Conservation (phyloP, 2,113 vertebrate genomes). For the Zosterops hypoxanthus region DNA sequence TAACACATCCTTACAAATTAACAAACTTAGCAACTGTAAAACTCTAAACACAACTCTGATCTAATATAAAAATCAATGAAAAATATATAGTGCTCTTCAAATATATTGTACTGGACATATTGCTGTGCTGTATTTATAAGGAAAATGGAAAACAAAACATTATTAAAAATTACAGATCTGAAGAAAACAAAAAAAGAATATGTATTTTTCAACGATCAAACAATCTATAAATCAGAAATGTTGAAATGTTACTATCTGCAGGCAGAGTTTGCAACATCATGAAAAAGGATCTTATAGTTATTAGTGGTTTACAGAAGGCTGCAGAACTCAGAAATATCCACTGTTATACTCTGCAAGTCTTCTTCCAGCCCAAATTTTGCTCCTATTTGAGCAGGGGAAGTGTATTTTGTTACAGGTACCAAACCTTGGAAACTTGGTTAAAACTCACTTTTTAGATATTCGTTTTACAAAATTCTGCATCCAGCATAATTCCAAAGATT, state of each 20-base stretch:
- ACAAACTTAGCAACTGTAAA: not conserved
- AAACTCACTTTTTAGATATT: not conserved
- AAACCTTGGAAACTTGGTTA: not conserved
- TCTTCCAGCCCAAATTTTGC: not conserved
- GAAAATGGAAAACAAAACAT: not conserved
- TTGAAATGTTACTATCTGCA: not conserved
- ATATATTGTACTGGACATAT: not conserved
- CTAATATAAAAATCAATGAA: not conserved
- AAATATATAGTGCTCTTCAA: not conserved
- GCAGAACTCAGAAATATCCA: not conserved
- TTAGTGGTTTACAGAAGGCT: not conserved
- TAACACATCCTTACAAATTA: not conserved
- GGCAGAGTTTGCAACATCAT: not conserved
- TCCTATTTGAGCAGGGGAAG: not conserved
- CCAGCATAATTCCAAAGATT: not conserved
- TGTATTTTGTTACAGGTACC: not conserved
- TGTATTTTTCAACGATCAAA: not conserved
- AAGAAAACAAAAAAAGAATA: not conserved
- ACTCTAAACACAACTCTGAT: not conserved
- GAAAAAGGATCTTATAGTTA: not conserved
- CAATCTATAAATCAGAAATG: not conserved
- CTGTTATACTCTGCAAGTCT: not conserved
- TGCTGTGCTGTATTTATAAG: not conserved
- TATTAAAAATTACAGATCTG: not conserved
- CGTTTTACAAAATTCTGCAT: not conserved